Evolutionary conservation across 2,888 invertebrate genomes (phyloP).

Genomic region (Helicoverpa assulta): DNA sequence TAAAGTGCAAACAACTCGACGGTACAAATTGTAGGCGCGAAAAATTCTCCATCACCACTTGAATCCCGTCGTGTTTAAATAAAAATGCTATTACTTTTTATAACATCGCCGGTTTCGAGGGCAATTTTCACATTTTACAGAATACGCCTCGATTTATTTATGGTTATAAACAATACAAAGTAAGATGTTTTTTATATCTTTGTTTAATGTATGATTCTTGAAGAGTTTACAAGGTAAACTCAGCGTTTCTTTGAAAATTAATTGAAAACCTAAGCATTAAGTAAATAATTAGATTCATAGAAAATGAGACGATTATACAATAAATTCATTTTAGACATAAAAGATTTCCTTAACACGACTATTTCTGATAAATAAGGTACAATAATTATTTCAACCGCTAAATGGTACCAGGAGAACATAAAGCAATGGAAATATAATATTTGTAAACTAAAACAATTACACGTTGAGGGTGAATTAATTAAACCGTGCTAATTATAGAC

Average conservation of each 20-base stretch:
- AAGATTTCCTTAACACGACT: too few species aligned
- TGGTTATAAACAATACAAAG: slow-evolving; percentile 43
- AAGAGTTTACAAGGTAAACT: neutral
- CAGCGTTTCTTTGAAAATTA: too few species aligned
- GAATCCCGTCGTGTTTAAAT: slow-evolving; percentile 62
- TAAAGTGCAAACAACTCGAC: slow-evolving; percentile 69
- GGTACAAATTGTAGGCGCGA: slow-evolving; percentile 70
- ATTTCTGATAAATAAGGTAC: too few species aligned
- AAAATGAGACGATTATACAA: too few species aligned
- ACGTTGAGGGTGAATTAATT: slow-evolving; percentile 35
- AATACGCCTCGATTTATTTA: slow-evolving; percentile 55
- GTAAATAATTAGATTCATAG: too few species aligned
- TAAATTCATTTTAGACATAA: too few species aligned
- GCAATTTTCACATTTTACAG: slow-evolving; percentile 58
- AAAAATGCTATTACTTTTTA: slow-evolving; percentile 69
- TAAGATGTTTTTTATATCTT: slow-evolving; percentile 26
- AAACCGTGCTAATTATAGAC: slow-evolving; percentile 55
- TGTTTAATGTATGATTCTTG: slow-evolving; percentile 7
- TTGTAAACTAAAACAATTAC: slow-evolving; percentile 56
- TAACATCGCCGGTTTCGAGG: slow-evolving; percentile 46
- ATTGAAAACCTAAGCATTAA: too few species aligned
- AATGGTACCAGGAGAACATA: slow-evolving; percentile 24
- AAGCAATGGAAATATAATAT: slow-evolving; percentile 43
- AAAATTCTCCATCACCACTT: slow-evolving; percentile 65
- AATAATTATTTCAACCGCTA: slow-evolving; percentile 21